Evolutionary conservation across 2,113 vertebrate species (phyloP).

Genomic region (Egretta garzetta): DNA sequence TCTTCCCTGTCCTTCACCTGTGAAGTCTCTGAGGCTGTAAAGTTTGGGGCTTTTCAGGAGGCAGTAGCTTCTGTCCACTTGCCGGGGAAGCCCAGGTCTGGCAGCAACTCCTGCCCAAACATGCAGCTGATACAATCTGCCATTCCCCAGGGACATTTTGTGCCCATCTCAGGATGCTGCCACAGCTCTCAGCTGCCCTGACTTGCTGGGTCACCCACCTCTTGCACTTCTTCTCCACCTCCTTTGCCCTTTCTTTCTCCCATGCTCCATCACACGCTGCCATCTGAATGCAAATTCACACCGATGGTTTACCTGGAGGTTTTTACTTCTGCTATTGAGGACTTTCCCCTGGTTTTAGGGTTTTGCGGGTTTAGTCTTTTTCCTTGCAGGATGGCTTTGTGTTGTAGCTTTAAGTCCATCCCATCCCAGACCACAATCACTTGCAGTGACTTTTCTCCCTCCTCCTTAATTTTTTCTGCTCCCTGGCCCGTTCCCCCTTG

Average conservation of each 20-base stretch:
- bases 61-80: neutral
- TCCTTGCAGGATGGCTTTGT: neutral
- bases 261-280: neutral
- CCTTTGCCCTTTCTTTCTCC: neutral
- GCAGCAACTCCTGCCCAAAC: neutral
- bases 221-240: neutral
- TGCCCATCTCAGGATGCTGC: neutral
- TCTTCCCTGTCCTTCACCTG: neutral
- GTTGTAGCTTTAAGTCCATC: neutral
- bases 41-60: neutral
- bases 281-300: neutral
- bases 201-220: neutral
- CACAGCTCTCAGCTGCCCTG: neutral
- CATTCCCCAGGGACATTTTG: fast-evolving
- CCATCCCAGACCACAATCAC: neutral
- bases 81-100: neutral
- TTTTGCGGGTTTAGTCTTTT: neutral
- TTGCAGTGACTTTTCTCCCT: neutral
- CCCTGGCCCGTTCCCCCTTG: neutral
- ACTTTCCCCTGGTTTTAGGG: neutral
- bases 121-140: fast-evolving
- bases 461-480: neutral
- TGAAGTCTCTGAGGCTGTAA: neutral
- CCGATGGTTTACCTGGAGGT: neutral
- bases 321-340: neutral